phyloP scores from a whole-genome alignment of 1,140 invertebrate genomes.

The Idris sp. region DNA sequence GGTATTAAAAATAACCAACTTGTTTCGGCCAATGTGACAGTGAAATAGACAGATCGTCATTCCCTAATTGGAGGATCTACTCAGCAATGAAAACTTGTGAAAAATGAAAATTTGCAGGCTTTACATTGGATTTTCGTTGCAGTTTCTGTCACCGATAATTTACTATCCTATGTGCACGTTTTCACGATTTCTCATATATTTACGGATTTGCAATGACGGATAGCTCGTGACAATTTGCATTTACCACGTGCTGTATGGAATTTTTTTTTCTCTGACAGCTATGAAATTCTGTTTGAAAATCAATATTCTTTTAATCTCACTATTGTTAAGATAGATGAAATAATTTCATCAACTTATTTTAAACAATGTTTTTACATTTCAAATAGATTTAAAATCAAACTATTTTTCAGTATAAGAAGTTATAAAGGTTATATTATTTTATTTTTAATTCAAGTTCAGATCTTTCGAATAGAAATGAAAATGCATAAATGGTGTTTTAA shows the following conservation, averaged over 20 bases:
- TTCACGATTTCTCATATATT: slow-evolving; percentile 55
- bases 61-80: slow-evolving; percentile 53
- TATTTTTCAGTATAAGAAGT: too few species aligned
- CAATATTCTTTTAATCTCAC: slow-evolving; percentile 38
- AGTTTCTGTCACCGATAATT: slow-evolving; percentile 45
- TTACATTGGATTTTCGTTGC: slow-evolving; percentile 43
- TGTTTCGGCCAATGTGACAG: slow-evolving; percentile 45
- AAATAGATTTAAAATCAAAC: too few species aligned
- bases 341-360: not conserved
- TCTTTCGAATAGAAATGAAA: too few species aligned
- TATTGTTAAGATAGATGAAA: slow-evolving; percentile 2
- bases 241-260: slow-evolving; percentile 27
- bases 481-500: too few species aligned
- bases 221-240: slow-evolving; percentile 44
- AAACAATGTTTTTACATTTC: too few species aligned
- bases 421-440: too few species aligned
- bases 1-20: slow-evolving; percentile 53
- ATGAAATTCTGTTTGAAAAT: slow-evolving; percentile 27
- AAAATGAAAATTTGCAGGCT: slow-evolving; percentile 54
- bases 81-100: slow-evolving; percentile 39
- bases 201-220: slow-evolving; percentile 51
- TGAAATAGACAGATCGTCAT: slow-evolving; percentile 38
- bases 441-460: too few species aligned
- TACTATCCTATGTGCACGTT: slow-evolving; percentile 28
- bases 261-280: slow-evolving; percentile 26